Evolutionary conservation across 64 coral and sea anemone species (phyloP).

Genomic region (Actinia tenebrosa): DNA sequence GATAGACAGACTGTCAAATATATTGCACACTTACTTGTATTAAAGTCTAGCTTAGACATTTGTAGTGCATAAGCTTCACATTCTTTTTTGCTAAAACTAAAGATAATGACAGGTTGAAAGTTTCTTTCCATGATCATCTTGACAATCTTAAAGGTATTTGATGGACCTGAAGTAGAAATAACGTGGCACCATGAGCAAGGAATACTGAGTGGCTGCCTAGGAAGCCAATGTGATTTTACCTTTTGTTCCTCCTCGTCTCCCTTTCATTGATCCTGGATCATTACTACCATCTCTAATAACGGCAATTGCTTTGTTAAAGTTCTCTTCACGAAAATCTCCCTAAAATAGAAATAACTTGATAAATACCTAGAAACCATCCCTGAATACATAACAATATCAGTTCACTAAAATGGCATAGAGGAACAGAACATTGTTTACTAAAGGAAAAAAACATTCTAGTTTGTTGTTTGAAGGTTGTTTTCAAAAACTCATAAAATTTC

Average conservation of each 20-base stretch:
- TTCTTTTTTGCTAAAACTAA: slow-evolving; percentile 99
- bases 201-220: too few relatives aligned
- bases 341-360: slow-evolving; percentile 22
- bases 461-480: too few relatives aligned
- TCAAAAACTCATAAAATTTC: too few relatives aligned
- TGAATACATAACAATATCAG: too few relatives aligned
- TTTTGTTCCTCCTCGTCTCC: slow-evolving; percentile 90
- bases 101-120: slow-evolving; percentile 98
- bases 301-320: slow-evolving; percentile 95
- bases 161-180: slow-evolving; percentile 64
- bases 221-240: slow-evolving; percentile 26
- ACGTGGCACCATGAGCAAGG: too few relatives aligned
- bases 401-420: too few relatives aligned
- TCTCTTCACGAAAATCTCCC: slow-evolving; percentile 98
- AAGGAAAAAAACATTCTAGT: too few relatives aligned
- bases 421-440: too few relatives aligned
- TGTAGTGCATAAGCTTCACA: slow-evolving; percentile 97
- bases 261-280: slow-evolving; percentile 66
- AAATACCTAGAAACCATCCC: not conserved
- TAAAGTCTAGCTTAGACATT: slow-evolving; percentile 99
- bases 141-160: slow-evolving; percentile 96
- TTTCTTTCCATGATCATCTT: slow-evolving; percentile 99
- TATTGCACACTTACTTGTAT: slow-evolving; percentile 56
- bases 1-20: not conserved
- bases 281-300: slow-evolving; percentile 86